Evolutionary conservation across 1,140 invertebrate species (phyloP), one percentile per base, ranked within the genome.

Genomic region (Micrasema longulum): DNA sequence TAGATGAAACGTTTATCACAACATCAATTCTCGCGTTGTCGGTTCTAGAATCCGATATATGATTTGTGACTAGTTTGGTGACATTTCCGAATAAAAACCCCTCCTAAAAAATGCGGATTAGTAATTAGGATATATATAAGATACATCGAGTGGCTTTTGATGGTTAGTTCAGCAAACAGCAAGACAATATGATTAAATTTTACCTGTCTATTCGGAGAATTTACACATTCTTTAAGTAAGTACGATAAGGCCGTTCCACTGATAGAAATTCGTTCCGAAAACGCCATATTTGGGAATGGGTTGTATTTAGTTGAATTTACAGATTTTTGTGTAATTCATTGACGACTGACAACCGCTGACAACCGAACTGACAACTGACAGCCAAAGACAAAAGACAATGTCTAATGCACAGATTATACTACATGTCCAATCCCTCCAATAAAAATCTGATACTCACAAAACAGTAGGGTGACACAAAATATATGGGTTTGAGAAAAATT

Each of bases 51-150:
- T 91, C 90, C 7, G 89, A 90, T 75, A 90, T 88, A 48, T 88
- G 88, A 79, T 89, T 89, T n/a, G 86, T 87, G 48, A 89, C 83
- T 79, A 85, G 86, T 23, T 85, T 84, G 20, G 86, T 80, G 1
- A 87, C 83, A 72, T 90, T 87, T 10, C 90, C 90, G 20, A 90
- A 79, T 6, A 91, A 80, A 80, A 91, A 89, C 2, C 90, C 90
- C 78, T 90, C 88, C 89, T 91, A 77, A 88, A 68, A 73, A 62
- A 35, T 20, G 18, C 12, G n/a, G 45, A 35, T 52, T 35, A 18
- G 14, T 35, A 60, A 57, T 43, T 60, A 31, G 7, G 26, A 31
- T 31, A 31, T 31, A 7, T 31, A 4, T n/a, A n/a, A n/a, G n/a
- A n/a, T n/a, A n/a, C n/a, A n/a, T n/a, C n/a, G n/a, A n/a, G n/a